phyloP scores from a whole-genome alignment of 2,888 invertebrate species.

The Unio pictorum region DNA sequence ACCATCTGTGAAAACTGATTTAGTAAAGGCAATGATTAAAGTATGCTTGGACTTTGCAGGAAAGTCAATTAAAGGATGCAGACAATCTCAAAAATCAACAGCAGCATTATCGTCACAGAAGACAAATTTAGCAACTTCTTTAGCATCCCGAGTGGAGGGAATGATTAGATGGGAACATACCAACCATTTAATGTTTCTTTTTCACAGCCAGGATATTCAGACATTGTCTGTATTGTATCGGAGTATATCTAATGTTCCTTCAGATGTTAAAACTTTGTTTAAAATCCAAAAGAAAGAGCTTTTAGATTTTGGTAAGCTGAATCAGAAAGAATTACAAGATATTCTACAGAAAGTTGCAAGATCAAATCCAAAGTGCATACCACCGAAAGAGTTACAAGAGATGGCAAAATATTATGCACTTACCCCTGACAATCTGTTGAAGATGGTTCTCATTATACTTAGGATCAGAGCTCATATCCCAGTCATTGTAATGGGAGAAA shows the following conservation, averaged over 20 bases:
- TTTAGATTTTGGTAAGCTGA: neutral
- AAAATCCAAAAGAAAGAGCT: neutral
- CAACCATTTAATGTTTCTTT: neutral
- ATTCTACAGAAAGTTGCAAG: neutral
- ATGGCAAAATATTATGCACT: slow-evolving; percentile 12
- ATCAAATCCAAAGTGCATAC: neutral
- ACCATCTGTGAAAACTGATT: too few relatives aligned
- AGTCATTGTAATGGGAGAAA: slow-evolving; percentile 31
- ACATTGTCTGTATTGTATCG: neutral
- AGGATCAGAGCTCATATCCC: slow-evolving; percentile 20
- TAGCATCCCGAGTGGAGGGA: neutral
- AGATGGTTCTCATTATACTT: slow-evolving; percentile 17
- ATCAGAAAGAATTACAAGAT: neutral
- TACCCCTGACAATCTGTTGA: slow-evolving; percentile 24
- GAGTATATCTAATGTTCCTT: neutral
- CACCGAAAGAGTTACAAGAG: too few relatives aligned
- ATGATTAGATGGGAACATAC: slow-evolving; percentile 1
- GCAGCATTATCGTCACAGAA: neutral
- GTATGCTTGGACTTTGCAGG: too few relatives aligned
- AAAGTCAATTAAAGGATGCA: too few relatives aligned
- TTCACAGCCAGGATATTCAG: slow-evolving; percentile 1
- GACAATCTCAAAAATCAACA: too few relatives aligned
- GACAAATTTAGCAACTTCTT: neutral
- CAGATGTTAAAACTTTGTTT: neutral
- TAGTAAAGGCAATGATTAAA: too few relatives aligned